Evolutionary conservation across 2,888 invertebrate genomes (phyloP).

Genomic region (Platycheirus albimanus): DNA sequence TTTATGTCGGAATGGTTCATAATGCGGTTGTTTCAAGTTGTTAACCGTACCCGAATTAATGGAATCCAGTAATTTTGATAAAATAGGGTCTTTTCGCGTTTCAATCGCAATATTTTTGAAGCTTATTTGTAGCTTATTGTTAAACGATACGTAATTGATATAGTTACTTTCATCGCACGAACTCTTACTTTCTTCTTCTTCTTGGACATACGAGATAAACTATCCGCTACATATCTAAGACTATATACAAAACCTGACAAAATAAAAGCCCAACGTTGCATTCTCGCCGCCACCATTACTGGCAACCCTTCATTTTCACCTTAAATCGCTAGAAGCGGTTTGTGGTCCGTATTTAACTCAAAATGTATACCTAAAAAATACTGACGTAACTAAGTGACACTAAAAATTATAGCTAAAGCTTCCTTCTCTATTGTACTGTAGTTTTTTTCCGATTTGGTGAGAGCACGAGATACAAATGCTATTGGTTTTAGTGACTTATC

Average conservation of each 20-base stretch:
- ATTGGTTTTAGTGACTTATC: neutral
- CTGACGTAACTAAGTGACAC: conserved; percentile 1
- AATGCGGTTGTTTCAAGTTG: conserved; percentile 1
- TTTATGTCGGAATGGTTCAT: neutral
- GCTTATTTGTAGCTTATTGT: neutral
- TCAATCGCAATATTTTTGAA: conserved; percentile 15
- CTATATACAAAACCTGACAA: conserved; percentile 14
- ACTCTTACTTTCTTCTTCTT: neutral
- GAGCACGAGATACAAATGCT: conserved; percentile 8
- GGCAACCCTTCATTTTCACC: conserved; percentile 16
- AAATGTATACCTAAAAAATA: conserved; percentile 13
- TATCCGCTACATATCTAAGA: conserved; percentile 12
- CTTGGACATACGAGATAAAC: conserved; percentile 20
- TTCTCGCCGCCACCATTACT: conserved; percentile 6
- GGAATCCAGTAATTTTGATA: conserved; percentile 21
- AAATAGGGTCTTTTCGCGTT: conserved; percentile 13
- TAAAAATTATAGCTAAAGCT: conserved; percentile 13
- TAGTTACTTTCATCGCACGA: neutral
- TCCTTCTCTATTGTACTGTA: conserved; percentile 7
- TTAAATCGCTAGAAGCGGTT: conserved; percentile 1
- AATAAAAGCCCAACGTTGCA: conserved; percentile 27
- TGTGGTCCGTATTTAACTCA: neutral
- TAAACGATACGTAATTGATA: neutral
- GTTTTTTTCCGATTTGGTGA: neutral
- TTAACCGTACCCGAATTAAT: conserved; percentile 6